Percentiles rank a stretch among this genome's conserved stretches.
These are phyloP conservation scores for Phrynocephalus forsythii DNA, from an alignment of 2,797 vertebrate genomes.

Conservation along the genomic window DNA sequence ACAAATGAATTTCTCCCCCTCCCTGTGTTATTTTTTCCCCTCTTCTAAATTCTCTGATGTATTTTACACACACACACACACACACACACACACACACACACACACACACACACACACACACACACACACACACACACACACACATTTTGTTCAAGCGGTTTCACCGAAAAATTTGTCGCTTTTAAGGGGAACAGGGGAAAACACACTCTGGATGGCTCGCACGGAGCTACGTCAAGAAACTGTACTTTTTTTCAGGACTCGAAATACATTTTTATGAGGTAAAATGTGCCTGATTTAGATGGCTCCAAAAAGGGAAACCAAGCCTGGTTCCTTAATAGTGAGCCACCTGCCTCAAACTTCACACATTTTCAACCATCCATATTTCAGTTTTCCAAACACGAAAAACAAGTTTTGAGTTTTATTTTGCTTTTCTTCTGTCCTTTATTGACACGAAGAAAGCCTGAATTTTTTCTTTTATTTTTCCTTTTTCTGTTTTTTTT, in stretches of 20 bases:
- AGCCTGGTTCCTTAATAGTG: neutral
- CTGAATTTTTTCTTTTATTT: constrained; percentile 67
- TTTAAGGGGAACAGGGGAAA: constrained; percentile 64
- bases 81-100: neutral
- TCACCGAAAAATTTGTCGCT: constrained; percentile 78
- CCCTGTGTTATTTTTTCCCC: too few species aligned
- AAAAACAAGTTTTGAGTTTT: constrained; percentile 46
- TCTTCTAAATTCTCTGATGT: constrained; percentile 78
- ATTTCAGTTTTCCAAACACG: constrained; percentile 63
- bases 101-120: constrained; percentile 17
- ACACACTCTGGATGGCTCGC: constrained; percentile 73
- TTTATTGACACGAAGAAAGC: constrained; percentile 87
- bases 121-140: neutral
- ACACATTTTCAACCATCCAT: constrained; percentile 48
- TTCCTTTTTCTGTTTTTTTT: too few species aligned
- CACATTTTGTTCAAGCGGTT: constrained; percentile 67
- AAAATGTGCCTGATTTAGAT: constrained; percentile 51
- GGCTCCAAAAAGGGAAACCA: neutral
- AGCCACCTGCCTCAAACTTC: too few species aligned
- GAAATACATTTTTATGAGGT: constrained; percentile 54
- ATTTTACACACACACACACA: constrained; percentile 61
- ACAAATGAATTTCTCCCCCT: constrained; percentile 81
- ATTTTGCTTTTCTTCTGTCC: constrained; percentile 58
- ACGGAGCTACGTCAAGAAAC: constrained; percentile 77
- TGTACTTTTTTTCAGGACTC: constrained; percentile 50